phyloP scores from a whole-genome alignment of 2,113 vertebrate genomes.

The Vombatus ursinus region DNA sequence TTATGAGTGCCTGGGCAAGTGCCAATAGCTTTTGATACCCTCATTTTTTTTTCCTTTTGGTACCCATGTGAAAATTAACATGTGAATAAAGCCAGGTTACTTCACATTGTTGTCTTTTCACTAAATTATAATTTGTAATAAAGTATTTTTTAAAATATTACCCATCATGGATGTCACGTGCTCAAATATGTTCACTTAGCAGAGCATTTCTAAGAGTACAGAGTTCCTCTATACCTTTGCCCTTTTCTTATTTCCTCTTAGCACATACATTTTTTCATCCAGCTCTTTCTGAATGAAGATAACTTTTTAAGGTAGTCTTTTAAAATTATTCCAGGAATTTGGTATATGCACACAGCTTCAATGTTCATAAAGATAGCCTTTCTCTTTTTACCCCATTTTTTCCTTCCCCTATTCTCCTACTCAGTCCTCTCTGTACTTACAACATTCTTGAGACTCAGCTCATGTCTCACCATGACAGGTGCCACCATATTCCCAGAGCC shows the following conservation, averaged over 20 bases:
- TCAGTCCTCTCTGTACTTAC: neutral
- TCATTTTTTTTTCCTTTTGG: neutral
- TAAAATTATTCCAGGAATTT: neutral
- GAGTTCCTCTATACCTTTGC: neutral
- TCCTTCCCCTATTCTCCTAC: neutral
- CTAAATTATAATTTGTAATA: slow-evolving; percentile 18
- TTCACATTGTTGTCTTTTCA: slow-evolving; percentile 23
- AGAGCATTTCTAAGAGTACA: neutral
- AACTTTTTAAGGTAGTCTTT: neutral
- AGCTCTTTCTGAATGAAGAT: slow-evolving; percentile 7
- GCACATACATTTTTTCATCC: neutral
- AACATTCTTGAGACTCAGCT: neutral
- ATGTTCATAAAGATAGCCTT: neutral
- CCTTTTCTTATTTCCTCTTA: neutral
- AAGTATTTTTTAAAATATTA: neutral
- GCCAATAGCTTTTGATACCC: neutral
- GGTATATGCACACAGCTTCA: neutral
- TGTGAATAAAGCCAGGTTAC: slow-evolving; percentile 34
- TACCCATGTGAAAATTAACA: neutral
- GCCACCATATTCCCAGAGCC: neutral
- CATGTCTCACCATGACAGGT: neutral
- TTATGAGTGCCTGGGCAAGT: neutral
- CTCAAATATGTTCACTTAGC: neutral
- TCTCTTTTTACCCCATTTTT: neutral
- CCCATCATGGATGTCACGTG: neutral